Evolutionary conservation across 2,888 invertebrate genomes (phyloP).

Genomic region (Tuberolachnus salignus): DNA sequence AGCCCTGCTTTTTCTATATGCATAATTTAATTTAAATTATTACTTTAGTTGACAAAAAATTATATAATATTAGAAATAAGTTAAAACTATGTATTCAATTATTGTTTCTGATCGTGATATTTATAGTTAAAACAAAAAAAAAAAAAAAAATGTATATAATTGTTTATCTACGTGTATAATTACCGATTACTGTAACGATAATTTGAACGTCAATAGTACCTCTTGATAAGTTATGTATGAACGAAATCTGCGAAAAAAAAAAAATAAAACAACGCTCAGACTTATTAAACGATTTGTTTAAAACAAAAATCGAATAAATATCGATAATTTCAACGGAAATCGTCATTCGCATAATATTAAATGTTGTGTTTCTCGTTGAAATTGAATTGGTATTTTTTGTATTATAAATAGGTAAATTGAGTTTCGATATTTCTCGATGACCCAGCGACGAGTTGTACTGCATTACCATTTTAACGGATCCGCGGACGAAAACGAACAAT

Average conservation of each 20-base stretch:
- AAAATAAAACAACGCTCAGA: not conserved
- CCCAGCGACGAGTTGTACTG: not conserved
- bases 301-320: not conserved
- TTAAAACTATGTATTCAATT: too few relatives aligned
- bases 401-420: not conserved
- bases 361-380: too few relatives aligned
- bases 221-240: not conserved
- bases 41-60: too few relatives aligned
- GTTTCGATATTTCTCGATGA: not conserved
- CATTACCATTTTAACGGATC: not conserved
- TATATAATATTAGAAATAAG: too few relatives aligned
- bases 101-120: too few relatives aligned
- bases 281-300: too few relatives aligned
- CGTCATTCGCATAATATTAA: too few relatives aligned
- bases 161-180: not conserved
- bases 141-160: too few relatives aligned
- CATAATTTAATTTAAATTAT: too few relatives aligned
- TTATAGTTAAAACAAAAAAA: too few relatives aligned
- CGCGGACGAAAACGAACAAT: not conserved
- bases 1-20: too few relatives aligned
- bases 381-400: too few relatives aligned
- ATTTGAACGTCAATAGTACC: slow-evolving; percentile 12
- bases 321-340: not conserved
- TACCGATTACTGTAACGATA: slow-evolving; percentile 12
- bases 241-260: not conserved